Percentiles rank a stretch among this genome's conserved stretches.
Evolutionary conservation across 2,888 invertebrate species (phyloP).

Genomic region (Leucozona laternaria): DNA sequence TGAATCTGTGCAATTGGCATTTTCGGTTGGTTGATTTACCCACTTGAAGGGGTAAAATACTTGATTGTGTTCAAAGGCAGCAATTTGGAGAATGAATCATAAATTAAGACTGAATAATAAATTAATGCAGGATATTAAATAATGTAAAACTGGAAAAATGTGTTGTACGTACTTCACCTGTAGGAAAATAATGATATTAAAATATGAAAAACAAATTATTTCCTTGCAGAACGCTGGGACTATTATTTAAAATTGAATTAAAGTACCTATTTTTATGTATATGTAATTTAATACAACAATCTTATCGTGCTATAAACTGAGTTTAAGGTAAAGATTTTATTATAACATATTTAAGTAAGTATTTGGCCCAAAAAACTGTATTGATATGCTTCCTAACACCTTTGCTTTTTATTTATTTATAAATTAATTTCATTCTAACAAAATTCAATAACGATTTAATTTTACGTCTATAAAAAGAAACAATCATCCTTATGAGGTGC

Average conservation of each 20-base stretch:
- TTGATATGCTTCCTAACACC: background rate
- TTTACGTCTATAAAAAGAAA: background rate
- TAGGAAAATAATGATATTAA: background rate
- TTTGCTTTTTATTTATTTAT: background rate
- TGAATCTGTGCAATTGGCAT: constrained; percentile 20
- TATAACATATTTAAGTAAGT: background rate
- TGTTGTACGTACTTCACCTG: background rate
- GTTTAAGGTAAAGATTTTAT: background rate
- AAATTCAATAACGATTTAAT: constrained; percentile 1
- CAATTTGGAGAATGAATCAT: constrained; percentile 7
- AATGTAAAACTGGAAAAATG: background rate
- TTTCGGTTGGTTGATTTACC: constrained; percentile 5
- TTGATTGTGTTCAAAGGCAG: background rate
- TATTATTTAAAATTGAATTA: background rate
- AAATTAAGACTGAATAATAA: background rate
- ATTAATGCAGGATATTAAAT: background rate
- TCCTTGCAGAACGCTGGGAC: background rate
- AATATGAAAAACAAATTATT: background rate
- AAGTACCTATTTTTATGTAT: background rate
- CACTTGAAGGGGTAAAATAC: background rate
- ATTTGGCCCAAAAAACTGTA: background rate
- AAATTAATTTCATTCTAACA: background rate
- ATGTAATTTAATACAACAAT: background rate
- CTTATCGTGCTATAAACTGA: background rate
- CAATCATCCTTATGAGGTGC: constrained; percentile 8